Evolutionary conservation across 2,888 invertebrate species (phyloP).

Genomic region (Thereva unica): DNA sequence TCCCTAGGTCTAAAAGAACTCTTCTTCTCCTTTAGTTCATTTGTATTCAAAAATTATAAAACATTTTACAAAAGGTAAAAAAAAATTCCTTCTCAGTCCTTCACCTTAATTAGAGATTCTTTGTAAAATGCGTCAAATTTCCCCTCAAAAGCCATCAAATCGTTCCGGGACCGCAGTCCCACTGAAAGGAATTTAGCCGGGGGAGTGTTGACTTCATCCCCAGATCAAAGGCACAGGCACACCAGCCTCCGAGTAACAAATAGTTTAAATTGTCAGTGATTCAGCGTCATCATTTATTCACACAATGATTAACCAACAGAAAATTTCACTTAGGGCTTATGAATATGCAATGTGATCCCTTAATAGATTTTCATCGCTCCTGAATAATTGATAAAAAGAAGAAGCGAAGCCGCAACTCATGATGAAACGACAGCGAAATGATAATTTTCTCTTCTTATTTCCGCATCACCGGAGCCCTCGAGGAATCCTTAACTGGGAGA

Average conservation of each 20-base stretch:
- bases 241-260: conserved; percentile 35
- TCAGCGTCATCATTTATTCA: conserved; percentile 38
- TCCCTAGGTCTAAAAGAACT: too few species aligned
- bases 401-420: conserved; percentile 32
- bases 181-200: conserved; percentile 27
- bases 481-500: conserved; percentile 10
- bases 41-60: conserved; percentile 32
- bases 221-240: conserved; percentile 18
- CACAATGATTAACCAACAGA: conserved; percentile 40
- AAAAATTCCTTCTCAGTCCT: conserved; percentile 25
- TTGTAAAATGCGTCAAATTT: conserved; percentile 30
- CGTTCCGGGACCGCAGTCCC: conserved; percentile 22
- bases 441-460: conserved; percentile 30
- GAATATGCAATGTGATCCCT: conserved; percentile 40
- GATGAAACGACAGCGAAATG: conserved; percentile 35
- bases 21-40: not conserved
- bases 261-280: conserved; percentile 37
- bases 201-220: conserved; percentile 23
- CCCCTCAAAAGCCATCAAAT: conserved; percentile 31
- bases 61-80: conserved; percentile 20
- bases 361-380: conserved; percentile 37
- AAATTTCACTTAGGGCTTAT: conserved; percentile 41
- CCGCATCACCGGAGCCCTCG: conserved; percentile 25
- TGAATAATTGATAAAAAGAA: conserved; percentile 39
- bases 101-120: conserved; percentile 16